phyloP scores from a whole-genome alignment of 2,113 vertebrate species.

The Xerus inauris region DNA sequence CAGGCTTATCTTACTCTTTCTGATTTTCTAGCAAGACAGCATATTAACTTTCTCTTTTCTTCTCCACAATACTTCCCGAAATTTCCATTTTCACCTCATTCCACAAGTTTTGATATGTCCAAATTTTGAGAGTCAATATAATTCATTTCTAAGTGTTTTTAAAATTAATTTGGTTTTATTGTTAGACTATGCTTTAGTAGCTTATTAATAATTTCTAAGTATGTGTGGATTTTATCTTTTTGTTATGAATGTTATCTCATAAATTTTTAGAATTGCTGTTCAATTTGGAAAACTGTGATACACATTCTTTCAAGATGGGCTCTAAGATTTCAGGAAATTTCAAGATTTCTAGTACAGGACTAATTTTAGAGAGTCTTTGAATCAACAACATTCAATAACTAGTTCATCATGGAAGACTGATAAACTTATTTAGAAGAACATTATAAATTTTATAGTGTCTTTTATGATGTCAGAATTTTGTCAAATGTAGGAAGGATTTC shows the following conservation, averaged over 20 bases:
- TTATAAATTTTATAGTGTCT: neutral
- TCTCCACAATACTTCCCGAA: neutral
- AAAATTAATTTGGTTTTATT: neutral
- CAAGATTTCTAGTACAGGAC: neutral
- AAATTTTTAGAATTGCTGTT: neutral
- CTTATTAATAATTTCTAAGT: conserved; percentile 40
- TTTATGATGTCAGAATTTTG: neutral
- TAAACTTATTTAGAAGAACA: neutral
- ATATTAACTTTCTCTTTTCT: neutral
- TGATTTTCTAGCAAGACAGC: neutral
- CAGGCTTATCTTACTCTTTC: neutral
- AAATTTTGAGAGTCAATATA: neutral
- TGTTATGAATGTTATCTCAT: neutral
- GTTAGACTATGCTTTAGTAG: neutral
- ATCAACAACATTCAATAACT: neutral
- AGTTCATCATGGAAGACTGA: neutral
- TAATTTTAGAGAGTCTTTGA: neutral
- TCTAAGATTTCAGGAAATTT: neutral
- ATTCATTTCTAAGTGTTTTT: neutral
- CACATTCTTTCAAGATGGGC: neutral
- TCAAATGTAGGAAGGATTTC: neutral
- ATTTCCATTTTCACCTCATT: neutral
- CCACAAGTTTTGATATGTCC: neutral
- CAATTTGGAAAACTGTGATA: neutral
- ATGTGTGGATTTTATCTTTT: neutral